phyloP scores from a whole-genome alignment of 2,797 vertebrate genomes.

The Coregonus ussuriensis region DNA sequence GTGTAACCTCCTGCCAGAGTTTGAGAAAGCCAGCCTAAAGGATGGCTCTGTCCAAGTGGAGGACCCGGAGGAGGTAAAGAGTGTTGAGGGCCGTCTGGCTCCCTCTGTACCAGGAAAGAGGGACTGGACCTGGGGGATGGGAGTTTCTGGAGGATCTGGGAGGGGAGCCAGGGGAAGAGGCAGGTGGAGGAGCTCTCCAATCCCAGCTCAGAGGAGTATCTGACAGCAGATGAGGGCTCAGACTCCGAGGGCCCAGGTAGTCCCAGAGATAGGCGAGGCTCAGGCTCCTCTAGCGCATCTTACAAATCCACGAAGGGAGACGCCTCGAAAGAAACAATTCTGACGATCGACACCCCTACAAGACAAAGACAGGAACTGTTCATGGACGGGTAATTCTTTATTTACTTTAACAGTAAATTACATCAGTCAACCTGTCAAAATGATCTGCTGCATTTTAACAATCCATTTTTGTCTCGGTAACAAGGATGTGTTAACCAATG shows the following conservation, averaged over 20 bases:
- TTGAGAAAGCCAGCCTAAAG: slow-evolving; percentile 69
- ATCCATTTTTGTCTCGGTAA: too few species aligned
- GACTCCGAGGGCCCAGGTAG: neutral
- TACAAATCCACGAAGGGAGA: slow-evolving; percentile 43
- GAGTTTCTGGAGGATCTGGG: slow-evolving; percentile 28
- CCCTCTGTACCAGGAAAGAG: neutral
- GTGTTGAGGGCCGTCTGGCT: neutral
- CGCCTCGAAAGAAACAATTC: slow-evolving; percentile 35
- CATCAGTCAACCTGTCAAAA: neutral
- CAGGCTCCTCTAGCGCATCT: slow-evolving; percentile 29
- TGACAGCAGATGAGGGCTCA: slow-evolving; percentile 32
- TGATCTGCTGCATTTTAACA: neutral
- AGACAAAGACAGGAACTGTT: slow-evolving; percentile 61
- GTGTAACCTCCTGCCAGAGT: slow-evolving; percentile 72
- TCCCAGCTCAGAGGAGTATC: slow-evolving; percentile 48
- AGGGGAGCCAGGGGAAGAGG: neutral
- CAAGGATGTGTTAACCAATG: neutral
- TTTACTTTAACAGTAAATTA: too few species aligned
- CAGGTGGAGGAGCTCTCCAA: slow-evolving; percentile 37
- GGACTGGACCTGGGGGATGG: slow-evolving; percentile 15
- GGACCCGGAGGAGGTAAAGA: neutral
- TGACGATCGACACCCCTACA: slow-evolving; percentile 26
- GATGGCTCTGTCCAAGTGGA: neutral
- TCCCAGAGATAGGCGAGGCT: slow-evolving; percentile 23
- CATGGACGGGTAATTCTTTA: slow-evolving; percentile 75